Evolutionary conservation across 2,113 vertebrate species (phyloP), one percentile per base, ranked within the genome.

Genomic region (Nothocercus julius): DNA sequence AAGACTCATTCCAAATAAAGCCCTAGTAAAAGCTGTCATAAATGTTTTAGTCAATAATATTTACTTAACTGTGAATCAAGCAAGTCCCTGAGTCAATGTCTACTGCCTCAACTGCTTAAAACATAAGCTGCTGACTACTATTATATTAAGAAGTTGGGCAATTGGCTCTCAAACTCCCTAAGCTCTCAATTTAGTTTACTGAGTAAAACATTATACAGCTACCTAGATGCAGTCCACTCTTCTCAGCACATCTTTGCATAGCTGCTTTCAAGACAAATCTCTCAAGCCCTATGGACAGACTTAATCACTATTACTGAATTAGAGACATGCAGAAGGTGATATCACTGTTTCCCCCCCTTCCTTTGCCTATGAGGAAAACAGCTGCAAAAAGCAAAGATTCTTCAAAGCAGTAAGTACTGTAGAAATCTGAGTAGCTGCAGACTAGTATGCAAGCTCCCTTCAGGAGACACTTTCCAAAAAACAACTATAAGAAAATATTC

Each of bases 221-320:
- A 53, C 16, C 38, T 79, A 70, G 14, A 36, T 40, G 38, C 2
- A 62, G 51, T 56, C 53, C 13, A 54, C 27, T 28, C 25, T 28
- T 78, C 78, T 42, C 59, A 66, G 28, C 22, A 62, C 8, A 62
- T 42, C 79, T 83, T 80, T 83, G 34, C 34, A 90, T 34, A 87
- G 42, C 12, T 85, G 25, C 42, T 76, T 92, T 76, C 56, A 73
- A 79, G 85, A 68, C 11, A 68, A 15, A 21, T n/a, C 34, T 75
- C 82, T 70, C n/a, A 79, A 89, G 61, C 5, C 3, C 89, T 0
- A 0, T 7, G 1, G 7, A 62, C 54, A 64, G 73, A 68, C 16
- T 24, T 61, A 4, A 22, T 81, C 18, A 42, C 54, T 54, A 24
- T 11, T 25, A 45, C 30, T 75, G n/a, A 83, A 9, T 49, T 16